Evolutionary conservation across 2,888 invertebrate genomes (phyloP).

Genomic region (Cantharis lateralis): DNA sequence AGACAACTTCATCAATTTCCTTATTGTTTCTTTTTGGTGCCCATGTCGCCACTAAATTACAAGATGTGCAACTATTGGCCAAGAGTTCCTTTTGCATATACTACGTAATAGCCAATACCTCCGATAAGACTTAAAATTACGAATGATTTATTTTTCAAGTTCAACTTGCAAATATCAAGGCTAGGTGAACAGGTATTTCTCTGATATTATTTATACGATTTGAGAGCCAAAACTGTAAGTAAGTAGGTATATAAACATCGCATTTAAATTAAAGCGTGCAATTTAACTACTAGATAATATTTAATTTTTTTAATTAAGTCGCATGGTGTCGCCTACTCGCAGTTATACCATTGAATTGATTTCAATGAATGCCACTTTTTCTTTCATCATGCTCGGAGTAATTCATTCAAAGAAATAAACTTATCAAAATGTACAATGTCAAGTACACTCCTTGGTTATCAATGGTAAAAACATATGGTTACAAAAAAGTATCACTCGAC

Average conservation of each 20-base stretch:
- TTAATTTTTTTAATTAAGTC: not conserved
- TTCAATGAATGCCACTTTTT: conserved; percentile 1
- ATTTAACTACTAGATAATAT: not conserved
- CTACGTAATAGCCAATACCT: no score
- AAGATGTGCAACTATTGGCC: not conserved
- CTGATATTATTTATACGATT: not conserved
- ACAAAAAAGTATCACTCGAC: conserved; percentile 16
- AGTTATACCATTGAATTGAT: not conserved
- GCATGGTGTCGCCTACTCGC: not conserved
- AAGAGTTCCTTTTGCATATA: not conserved
- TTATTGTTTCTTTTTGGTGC: not conserved
- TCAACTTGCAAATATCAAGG: not conserved
- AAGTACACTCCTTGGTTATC: conserved; percentile 4
- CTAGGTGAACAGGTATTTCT: not conserved
- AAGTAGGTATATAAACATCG: not conserved
- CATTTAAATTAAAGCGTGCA: not conserved
- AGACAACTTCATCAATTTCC: not conserved
- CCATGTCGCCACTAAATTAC: not conserved
- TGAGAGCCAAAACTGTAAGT: not conserved
- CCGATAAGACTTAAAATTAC: not conserved
- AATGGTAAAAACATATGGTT: conserved; percentile 4
- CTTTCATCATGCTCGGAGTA: not conserved
- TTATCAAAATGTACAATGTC: conserved; percentile 4
- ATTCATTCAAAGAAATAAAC: not conserved
- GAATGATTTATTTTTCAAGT: not conserved